Evolutionary conservation across 2,113 vertebrate species (phyloP).

Genomic region (Paradisaea rubra): DNA sequence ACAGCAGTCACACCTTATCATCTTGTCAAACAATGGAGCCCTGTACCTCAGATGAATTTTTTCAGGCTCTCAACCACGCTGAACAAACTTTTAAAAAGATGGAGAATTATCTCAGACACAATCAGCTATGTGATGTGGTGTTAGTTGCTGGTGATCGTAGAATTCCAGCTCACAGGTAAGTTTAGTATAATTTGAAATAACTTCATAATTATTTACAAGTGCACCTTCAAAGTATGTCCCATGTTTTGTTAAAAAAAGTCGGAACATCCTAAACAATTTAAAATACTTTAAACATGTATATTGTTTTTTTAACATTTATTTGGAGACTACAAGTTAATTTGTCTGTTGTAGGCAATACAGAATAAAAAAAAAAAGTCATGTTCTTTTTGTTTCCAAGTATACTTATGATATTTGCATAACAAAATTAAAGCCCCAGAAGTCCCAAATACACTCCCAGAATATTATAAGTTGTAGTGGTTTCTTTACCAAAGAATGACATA

Average conservation of each 20-base stretch:
- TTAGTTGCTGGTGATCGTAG: slow-evolving; percentile 91
- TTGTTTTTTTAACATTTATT: not conserved
- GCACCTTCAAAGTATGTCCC: not conserved
- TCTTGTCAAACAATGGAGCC: slow-evolving; percentile 91
- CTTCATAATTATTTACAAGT: not conserved
- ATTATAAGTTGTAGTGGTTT: not conserved
- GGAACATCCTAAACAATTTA: not conserved
- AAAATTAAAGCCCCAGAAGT: not conserved
- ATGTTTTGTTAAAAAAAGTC: not conserved
- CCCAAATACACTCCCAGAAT: not conserved
- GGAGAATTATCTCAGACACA: slow-evolving; percentile 92
- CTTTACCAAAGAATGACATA: not conserved
- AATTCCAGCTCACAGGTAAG: slow-evolving; percentile 96
- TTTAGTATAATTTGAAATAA: not conserved
- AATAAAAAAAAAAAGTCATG: not conserved
- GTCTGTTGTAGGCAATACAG: not conserved
- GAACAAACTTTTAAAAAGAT: slow-evolving; percentile 94
- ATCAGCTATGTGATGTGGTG: slow-evolving; percentile 92
- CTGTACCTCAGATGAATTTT: slow-evolving; percentile 90
- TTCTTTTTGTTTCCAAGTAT: not conserved
- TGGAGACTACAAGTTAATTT: not conserved
- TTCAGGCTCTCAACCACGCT: slow-evolving; percentile 91
- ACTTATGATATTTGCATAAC: not conserved
- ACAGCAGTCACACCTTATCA: slow-evolving; percentile 87
- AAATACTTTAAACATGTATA: not conserved